Evolutionary conservation across 2,888 invertebrate genomes (phyloP), one percentile per base, ranked within the genome.

Genomic region (Gisinianus flammeolus): DNA sequence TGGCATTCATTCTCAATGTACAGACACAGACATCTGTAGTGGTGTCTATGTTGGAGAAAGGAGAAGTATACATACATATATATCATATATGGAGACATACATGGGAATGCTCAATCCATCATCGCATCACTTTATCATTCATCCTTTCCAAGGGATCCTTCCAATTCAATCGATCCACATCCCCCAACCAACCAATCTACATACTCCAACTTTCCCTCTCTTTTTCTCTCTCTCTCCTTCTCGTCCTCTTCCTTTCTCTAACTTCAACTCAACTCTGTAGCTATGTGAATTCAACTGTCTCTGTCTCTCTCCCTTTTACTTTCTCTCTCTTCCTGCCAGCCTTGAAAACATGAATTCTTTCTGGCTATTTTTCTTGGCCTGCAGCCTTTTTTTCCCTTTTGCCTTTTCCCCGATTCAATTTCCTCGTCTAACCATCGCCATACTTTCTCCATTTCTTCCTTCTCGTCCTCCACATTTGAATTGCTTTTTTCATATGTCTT

Each of bases 41-140:
- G n/a, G n/a, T n/a, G n/a, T n/a, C n/a, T n/a, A n/a, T n/a, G n/a
- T n/a, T n/a, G n/a, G n/a, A n/a, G n/a, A n/a, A 16, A 54, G 16
- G 54, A 16, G n/a, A n/a, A 54, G 6, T 44, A 44, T 44, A 16
- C 44, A 44, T 44, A 44, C 8, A 6, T 44, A 10, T 6, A 6
- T 44, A 10, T 44, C 44, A 6, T 16, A n/a, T 67, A 16, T 67
- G 33, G 67, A 33, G 33, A 67, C 26, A 30, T 35, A 68, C 44
- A 68, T 8, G 22, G 30, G 67, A 54, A 74, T 26, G 67, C 52
- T 35, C 66, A 30, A 74, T 74, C 44, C 74, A 74, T 74, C 74
- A 74, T 74, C 44, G n/a, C 74, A 66, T 74, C 74, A 74, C 74
- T 66, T 74, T 44, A 66, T 66, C 74, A 66, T 52, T 52, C 35